A percentile compares a stretch with the other conserved stretches of the same genome.
Conservation (phyloP, 1,140 invertebrate genomes). For the Megalonaias nervosa region DNA sequence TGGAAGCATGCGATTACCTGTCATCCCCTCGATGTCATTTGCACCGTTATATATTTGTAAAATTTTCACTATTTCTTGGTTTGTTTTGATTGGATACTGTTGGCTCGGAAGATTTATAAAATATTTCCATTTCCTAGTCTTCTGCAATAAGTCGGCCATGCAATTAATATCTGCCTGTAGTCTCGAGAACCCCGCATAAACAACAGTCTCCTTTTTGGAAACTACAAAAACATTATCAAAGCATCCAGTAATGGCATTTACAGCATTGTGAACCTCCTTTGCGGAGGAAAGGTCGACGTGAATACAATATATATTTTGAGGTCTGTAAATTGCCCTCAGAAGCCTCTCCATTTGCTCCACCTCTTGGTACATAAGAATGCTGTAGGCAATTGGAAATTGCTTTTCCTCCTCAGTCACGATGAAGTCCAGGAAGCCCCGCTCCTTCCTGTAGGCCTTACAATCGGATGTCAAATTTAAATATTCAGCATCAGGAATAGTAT, state of each 20-base stretch:
- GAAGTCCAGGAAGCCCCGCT: slow-evolving; percentile 8
- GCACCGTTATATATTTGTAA: slow-evolving; percentile 52
- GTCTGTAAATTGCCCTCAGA: slow-evolving; percentile 52
- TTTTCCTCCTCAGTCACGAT: slow-evolving; percentile 30
- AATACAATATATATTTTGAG: slow-evolving; percentile 67
- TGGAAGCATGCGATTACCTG: slow-evolving; percentile 20
- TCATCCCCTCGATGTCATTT: slow-evolving; percentile 51
- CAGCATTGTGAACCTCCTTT: slow-evolving; percentile 38
- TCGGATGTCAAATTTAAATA: slow-evolving; percentile 7
- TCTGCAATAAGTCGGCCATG: slow-evolving; percentile 46
- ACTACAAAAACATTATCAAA: slow-evolving; percentile 61
- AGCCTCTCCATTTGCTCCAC: slow-evolving; percentile 50
- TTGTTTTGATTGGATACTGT: slow-evolving; percentile 60
- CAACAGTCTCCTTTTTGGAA: slow-evolving; percentile 41
- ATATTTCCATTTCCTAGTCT: slow-evolving; percentile 52
- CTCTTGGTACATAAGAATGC: slow-evolving; percentile 44
- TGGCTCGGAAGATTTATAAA: slow-evolving; percentile 60
- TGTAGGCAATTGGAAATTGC: slow-evolving; percentile 46
- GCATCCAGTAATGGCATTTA: slow-evolving; percentile 52
- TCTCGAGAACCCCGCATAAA: slow-evolving; percentile 44
- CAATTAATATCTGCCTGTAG: slow-evolving; percentile 57
- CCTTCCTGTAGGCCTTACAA: slow-evolving; percentile 4
- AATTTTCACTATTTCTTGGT: slow-evolving; percentile 55
- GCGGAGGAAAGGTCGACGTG: slow-evolving; percentile 62
- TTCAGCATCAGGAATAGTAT: not conserved